These are phyloP conservation scores for Pycnomerus fuliginosus DNA, from an alignment of 2,888 invertebrate genomes.

Conservation along the genomic window DNA sequence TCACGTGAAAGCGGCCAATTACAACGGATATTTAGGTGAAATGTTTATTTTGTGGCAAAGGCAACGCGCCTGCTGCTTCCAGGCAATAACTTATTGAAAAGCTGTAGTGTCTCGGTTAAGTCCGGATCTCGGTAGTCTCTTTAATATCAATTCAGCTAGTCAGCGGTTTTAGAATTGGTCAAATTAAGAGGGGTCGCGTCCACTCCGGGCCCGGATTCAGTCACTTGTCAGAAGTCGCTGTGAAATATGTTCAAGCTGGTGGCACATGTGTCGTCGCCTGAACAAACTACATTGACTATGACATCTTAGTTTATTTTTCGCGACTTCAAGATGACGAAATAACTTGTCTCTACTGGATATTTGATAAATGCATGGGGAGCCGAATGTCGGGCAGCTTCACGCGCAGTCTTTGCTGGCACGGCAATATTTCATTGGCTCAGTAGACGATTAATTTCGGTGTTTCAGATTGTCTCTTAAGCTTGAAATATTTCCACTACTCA, in stretches of 20 bases:
- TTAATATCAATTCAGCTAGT: slow-evolving; percentile 32
- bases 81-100: no score
- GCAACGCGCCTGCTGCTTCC: no score
- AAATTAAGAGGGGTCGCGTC: slow-evolving; percentile 35
- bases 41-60: no score
- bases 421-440: no score
- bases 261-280: slow-evolving; percentile 18
- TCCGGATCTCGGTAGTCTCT: slow-evolving; percentile 7
- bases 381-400: no score
- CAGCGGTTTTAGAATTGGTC: slow-evolving; percentile 40
- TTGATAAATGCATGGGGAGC: slow-evolving; percentile 22
- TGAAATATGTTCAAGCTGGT: slow-evolving; percentile 22
- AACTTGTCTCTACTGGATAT: slow-evolving; percentile 12
- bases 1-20: no score
- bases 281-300: slow-evolving; percentile 28
- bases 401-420: no score
- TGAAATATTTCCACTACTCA: no score
- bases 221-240: slow-evolving; percentile 19
- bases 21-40: no score
- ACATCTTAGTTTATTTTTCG: slow-evolving; percentile 33
- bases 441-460: no score
- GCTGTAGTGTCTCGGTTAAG: no score
- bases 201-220: slow-evolving; percentile 27
- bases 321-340: slow-evolving; percentile 9
- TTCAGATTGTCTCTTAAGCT: no score